A percentile compares a stretch with the other conserved stretches of the same genome.
These are phyloP conservation scores for Daubentonia madagascariensis DNA, from an alignment of 2,113 vertebrate species.

Conservation along the genomic window DNA sequence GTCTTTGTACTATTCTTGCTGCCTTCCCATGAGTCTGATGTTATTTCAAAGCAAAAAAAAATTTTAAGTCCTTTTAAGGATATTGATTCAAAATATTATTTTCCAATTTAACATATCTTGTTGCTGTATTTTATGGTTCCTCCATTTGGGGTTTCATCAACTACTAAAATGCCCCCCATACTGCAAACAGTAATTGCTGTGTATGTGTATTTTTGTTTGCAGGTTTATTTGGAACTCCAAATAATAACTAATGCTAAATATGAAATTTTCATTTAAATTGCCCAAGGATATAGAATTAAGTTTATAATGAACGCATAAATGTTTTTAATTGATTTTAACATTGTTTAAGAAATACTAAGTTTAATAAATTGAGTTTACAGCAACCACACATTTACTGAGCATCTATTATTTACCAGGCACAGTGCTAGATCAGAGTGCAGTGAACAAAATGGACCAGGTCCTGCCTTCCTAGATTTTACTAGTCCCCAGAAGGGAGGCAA, in stretches of 20 bases:
- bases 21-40: neutral
- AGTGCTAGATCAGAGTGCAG: neutral
- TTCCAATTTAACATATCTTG: neutral
- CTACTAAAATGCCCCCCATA: neutral
- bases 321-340: neutral
- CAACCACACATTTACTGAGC: neutral
- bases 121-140: neutral
- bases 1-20: neutral
- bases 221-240: neutral
- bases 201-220: neutral
- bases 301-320: neutral
- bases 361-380: neutral
- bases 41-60: neutral
- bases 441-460: neutral
- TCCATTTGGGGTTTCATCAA: neutral
- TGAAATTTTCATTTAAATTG: neutral
- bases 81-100: neutral
- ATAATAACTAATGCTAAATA: neutral
- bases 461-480: neutral
- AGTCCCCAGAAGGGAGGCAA: neutral
- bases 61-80: neutral
- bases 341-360: neutral
- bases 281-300: neutral
- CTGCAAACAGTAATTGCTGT: neutral
- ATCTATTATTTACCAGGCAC: neutral